These are phyloP conservation scores for Tribolium castaneum DNA, from an alignment of 1,140 invertebrate species.

Conservation along the genomic window DNA sequence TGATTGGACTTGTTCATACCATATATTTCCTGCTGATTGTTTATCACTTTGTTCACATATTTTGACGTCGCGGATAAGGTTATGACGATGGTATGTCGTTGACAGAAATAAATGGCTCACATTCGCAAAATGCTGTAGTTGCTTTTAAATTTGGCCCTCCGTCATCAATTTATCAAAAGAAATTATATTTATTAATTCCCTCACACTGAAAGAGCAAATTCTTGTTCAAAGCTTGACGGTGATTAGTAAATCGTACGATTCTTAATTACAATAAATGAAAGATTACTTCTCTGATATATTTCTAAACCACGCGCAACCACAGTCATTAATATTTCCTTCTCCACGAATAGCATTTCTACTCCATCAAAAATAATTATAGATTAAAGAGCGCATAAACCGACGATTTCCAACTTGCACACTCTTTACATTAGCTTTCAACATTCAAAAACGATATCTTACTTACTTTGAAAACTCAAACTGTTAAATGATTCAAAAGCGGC, in stretches of 20 bases:
- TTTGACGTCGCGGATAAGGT: constrained; percentile 17
- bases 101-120: constrained; percentile 5
- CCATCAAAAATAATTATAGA: not conserved
- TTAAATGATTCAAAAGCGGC: not conserved
- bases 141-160: not conserved
- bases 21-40: constrained; percentile 43
- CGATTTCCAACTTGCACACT: no score
- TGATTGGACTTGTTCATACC: constrained; percentile 46
- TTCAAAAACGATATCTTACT: not conserved
- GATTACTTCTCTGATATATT: not conserved
- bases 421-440: not conserved
- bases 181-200: not conserved
- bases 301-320: no score
- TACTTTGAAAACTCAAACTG: not conserved
- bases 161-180: constrained; percentile 2
- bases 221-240: no score
- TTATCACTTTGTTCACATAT: constrained; percentile 41
- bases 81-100: not conserved
- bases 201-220: no score
- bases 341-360: not conserved
- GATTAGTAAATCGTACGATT: no score
- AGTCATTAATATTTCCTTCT: no score
- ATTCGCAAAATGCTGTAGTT: not conserved
- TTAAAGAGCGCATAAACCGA: no score
- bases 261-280: no score